phyloP scores from a whole-genome alignment of 2,113 vertebrate genomes.

The Sitta europaea region DNA sequence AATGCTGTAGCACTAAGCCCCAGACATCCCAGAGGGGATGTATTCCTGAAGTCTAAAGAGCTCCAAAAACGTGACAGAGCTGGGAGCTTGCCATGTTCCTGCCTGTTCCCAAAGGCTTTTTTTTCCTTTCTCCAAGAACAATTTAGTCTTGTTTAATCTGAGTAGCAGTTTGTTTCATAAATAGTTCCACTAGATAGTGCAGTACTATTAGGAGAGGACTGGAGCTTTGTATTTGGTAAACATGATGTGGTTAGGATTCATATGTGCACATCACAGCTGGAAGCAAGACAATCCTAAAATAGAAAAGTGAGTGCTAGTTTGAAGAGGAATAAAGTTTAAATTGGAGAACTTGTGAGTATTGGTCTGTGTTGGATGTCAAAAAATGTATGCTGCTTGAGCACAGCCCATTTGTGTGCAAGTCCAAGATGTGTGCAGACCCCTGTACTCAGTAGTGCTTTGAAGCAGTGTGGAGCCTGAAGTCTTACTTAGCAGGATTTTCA shows the following conservation, averaged over 20 bases:
- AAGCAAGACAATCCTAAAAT: constrained; percentile 6
- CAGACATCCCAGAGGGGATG: neutral
- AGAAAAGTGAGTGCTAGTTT: neutral
- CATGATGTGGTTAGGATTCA: neutral
- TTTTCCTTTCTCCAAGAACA: neutral
- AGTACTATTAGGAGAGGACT: neutral
- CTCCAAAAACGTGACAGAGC: neutral
- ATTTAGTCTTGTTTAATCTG: neutral
- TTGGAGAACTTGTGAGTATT: neutral
- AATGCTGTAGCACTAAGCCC: neutral
- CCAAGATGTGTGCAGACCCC: neutral
- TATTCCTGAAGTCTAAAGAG: neutral
- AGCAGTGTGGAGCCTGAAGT: constrained; percentile 18
- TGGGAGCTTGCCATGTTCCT: neutral
- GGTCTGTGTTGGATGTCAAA: neutral
- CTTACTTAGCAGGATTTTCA: constrained; percentile 6
- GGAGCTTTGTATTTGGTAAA: neutral
- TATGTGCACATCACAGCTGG: neutral
- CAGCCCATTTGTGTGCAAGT: neutral
- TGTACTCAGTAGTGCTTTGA: constrained; percentile 26
- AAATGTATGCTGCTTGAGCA: constrained; percentile 20
- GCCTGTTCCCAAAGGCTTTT: neutral
- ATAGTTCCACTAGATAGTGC: neutral
- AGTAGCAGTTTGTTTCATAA: neutral
- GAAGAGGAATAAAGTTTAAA: neutral